phyloP scores from a whole-genome alignment of 2,113 vertebrate genomes.

The Oplegnathus fasciatus region DNA sequence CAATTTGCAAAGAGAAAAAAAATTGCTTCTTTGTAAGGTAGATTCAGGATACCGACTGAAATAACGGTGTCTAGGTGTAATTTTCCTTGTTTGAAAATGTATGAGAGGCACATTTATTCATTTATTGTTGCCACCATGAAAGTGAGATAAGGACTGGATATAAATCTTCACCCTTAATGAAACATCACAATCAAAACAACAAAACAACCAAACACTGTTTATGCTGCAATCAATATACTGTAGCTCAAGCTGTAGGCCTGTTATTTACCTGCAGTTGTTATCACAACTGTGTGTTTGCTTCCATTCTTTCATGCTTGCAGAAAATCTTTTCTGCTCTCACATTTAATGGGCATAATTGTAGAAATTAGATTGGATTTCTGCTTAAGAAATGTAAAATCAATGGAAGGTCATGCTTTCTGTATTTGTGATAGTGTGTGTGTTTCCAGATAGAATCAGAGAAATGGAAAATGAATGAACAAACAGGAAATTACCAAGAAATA shows the following conservation, averaged over 20 bases:
- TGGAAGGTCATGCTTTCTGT: conserved; percentile 18
- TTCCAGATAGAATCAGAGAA: neutral
- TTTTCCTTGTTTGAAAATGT: neutral
- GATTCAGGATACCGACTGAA: neutral
- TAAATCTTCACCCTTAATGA: neutral
- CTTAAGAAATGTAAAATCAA: conserved; percentile 15
- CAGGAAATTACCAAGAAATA: neutral
- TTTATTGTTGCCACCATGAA: conserved; percentile 11
- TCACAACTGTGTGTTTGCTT: neutral
- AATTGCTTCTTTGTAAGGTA: neutral
- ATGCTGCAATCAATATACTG: conserved; percentile 26
- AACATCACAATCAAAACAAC: conserved; percentile 17
- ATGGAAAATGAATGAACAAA: conserved; percentile 7
- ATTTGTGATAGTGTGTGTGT: neutral
- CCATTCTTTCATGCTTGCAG: neutral
- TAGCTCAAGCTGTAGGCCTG: neutral
- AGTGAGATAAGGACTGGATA: conserved; percentile 8
- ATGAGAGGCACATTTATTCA: neutral
- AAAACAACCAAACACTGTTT: neutral
- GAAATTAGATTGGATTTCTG: conserved; percentile 9
- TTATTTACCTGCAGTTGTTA: neutral
- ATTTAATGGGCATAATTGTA: conserved; percentile 19
- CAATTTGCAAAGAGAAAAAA: neutral
- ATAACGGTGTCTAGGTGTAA: neutral
- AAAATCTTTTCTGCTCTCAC: conserved; percentile 6